These are phyloP conservation scores for Melanotaenia duboulayi DNA, from an alignment of 2,113 vertebrate genomes.

Conservation along the genomic window DNA sequence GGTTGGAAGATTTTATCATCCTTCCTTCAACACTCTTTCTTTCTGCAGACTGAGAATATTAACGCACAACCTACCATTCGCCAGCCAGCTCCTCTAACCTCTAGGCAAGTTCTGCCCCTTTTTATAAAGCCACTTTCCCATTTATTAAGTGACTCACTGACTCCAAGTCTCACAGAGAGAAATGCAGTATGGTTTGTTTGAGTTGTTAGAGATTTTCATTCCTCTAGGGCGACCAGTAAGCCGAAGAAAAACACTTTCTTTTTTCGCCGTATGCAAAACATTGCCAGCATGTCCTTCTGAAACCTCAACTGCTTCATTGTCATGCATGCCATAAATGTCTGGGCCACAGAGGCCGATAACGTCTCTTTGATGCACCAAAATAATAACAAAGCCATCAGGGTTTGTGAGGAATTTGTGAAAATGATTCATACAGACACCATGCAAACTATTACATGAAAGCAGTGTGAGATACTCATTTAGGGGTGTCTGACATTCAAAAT, in stretches of 20 bases:
- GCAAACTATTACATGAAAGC: constrained; percentile 27
- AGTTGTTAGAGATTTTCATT: constrained; percentile 14
- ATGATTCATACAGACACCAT: constrained; percentile 12
- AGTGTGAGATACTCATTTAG: constrained; percentile 44
- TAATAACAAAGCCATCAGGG: constrained; percentile 26
- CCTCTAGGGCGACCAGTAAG: background rate
- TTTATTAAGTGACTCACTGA: constrained; percentile 61
- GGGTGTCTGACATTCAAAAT: constrained; percentile 45
- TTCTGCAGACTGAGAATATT: constrained; percentile 31
- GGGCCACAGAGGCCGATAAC: constrained; percentile 16
- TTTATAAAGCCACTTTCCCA: constrained; percentile 62
- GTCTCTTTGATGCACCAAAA: constrained; percentile 39
- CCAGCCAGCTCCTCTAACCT: constrained; percentile 45
- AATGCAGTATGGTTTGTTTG: constrained; percentile 27
- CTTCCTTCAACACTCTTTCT: constrained; percentile 25
- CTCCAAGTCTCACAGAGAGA: constrained; percentile 38
- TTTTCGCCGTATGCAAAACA: constrained; percentile 7
- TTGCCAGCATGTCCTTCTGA: constrained; percentile 27
- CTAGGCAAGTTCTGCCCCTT: constrained; percentile 47
- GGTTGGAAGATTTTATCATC: constrained; percentile 3
- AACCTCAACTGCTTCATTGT: constrained; percentile 40
- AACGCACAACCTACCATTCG: constrained; percentile 36
- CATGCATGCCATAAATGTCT: constrained; percentile 26
- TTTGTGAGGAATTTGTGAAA: constrained; percentile 6
- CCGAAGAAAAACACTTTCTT: constrained; percentile 2